A percentile compares a stretch with the other conserved stretches of the same genome.
Conservation (phyloP, 2,888 invertebrate genomes). For the Ormia ochracea region DNA sequence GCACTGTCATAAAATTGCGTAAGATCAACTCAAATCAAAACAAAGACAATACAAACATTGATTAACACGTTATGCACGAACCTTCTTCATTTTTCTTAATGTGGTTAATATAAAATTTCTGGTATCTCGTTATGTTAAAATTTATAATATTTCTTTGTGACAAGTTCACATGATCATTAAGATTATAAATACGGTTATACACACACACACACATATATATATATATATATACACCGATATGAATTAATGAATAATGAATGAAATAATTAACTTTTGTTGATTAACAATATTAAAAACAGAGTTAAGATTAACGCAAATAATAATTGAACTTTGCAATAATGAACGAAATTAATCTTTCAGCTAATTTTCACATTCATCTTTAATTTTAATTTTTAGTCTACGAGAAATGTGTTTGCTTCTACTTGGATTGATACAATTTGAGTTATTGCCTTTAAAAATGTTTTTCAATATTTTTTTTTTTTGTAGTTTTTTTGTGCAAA, state of each 20-base stretch:
- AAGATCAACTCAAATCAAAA: neutral
- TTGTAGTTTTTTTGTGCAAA: too few relatives aligned
- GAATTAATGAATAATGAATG: slow-evolving; percentile 38
- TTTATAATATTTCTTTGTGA: slow-evolving; percentile 11
- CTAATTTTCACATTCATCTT: neutral
- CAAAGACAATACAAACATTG: neutral
- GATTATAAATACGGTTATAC: slow-evolving; percentile 21
- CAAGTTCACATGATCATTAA: slow-evolving; percentile 56
- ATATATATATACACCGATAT: too few relatives aligned
- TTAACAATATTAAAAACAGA: neutral
- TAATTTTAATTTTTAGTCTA: too few relatives aligned
- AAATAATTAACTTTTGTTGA: neutral
- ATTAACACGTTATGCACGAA: slow-evolving; percentile 19
- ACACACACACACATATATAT: too few relatives aligned
- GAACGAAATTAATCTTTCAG: neutral
- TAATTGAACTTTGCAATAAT: slow-evolving; percentile 7
- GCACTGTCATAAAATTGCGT: neutral
- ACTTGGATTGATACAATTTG: too few relatives aligned
- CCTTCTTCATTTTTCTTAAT: slow-evolving; percentile 7
- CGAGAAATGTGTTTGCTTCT: too few relatives aligned
- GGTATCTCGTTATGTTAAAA: slow-evolving; percentile 15
- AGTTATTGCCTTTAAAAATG: too few relatives aligned
- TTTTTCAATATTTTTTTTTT: too few relatives aligned
- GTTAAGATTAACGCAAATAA: neutral
- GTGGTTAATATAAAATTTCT: neutral